Conservation (phyloP, 1,140 invertebrate species). For the Cherax destructor region DNA sequence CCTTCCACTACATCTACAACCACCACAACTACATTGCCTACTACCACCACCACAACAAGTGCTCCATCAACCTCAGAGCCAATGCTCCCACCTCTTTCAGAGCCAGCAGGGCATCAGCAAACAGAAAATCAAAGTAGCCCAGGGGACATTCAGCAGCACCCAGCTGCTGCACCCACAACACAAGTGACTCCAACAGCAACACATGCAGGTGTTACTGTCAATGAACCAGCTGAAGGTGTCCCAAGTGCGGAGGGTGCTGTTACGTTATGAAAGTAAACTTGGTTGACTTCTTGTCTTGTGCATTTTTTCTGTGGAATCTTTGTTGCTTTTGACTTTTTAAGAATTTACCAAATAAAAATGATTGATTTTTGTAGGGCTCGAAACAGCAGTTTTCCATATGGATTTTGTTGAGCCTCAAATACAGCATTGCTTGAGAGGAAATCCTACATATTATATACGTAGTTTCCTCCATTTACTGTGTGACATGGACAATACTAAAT, state of each 20-base stretch:
- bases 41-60: constrained; percentile 22
- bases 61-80: background rate
- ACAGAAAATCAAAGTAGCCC: background rate
- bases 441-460: background rate
- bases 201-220: background rate
- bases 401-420: background rate
- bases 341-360: background rate
- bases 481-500: background rate
- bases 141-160: background rate
- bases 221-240: background rate
- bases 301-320: background rate
- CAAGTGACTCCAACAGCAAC: background rate
- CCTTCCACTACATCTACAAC: constrained; percentile 9
- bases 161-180: background rate
- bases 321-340: background rate
- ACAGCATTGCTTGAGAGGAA: too few relatives aligned
- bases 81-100: background rate
- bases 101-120: constrained; percentile 5
- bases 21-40: background rate
- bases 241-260: background rate
- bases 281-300: background rate
- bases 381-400: background rate
- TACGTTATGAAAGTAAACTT: too few relatives aligned
- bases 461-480: background rate
- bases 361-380: background rate